Percentiles rank a stretch among this genome's conserved stretches.
These are phyloP conservation scores for Siniperca scherzeri DNA, from an alignment of 2,797 vertebrate genomes.

Conservation along the genomic window DNA sequence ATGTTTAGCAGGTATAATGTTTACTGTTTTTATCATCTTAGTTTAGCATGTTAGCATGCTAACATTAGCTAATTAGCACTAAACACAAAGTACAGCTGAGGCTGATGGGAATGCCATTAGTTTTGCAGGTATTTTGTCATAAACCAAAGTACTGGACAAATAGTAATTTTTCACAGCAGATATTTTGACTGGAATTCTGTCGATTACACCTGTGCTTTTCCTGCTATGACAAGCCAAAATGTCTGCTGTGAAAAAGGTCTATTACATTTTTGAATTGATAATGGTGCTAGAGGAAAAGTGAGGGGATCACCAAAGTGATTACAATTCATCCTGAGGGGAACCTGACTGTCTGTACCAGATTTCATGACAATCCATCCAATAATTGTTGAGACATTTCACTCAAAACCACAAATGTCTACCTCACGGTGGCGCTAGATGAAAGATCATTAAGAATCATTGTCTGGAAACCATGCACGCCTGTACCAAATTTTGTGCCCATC, in stretches of 20 bases:
- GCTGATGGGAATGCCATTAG: not conserved
- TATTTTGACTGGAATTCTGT: not conserved
- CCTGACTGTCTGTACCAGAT: too few relatives aligned
- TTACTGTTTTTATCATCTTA: not conserved
- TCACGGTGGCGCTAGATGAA: too few relatives aligned
- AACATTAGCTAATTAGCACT: not conserved
- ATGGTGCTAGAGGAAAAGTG: not conserved
- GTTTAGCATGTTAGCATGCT: not conserved
- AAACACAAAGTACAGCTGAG: too few relatives aligned
- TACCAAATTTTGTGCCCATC: too few relatives aligned
- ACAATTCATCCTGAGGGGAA: too few relatives aligned
- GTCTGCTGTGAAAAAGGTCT: not conserved
- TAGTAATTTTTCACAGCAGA: not conserved
- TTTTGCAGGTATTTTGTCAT: not conserved
- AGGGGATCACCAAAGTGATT: not conserved
- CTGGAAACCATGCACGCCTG: too few relatives aligned
- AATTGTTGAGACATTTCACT: too few relatives aligned
- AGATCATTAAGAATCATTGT: too few relatives aligned
- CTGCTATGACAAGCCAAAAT: not conserved
- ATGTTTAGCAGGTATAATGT: not conserved
- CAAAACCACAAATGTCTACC: too few relatives aligned
- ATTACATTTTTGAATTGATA: not conserved
- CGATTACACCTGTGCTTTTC: too few relatives aligned
- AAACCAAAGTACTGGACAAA: too few relatives aligned
- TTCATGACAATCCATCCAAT: too few relatives aligned